phyloP scores from a whole-genome alignment of 2,888 invertebrate genomes.

The Empis stercorea region DNA sequence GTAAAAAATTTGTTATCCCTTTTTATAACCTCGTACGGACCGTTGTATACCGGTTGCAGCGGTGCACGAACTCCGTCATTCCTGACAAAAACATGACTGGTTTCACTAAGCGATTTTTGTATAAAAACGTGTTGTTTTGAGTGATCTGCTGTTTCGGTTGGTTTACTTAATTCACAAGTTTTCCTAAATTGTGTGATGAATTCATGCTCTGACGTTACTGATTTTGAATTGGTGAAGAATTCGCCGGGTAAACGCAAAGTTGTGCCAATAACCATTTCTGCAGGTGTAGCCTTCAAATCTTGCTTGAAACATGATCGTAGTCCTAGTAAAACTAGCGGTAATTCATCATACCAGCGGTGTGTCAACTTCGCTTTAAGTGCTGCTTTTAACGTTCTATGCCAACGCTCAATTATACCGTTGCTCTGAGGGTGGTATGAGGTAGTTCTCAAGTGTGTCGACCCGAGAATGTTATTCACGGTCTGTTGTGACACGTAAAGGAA shows the following conservation, averaged over 20 bases:
- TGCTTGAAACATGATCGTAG: slow-evolving; percentile 19
- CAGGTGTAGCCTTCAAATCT: slow-evolving; percentile 18
- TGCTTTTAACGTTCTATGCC: slow-evolving; percentile 29
- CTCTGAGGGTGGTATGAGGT: slow-evolving; percentile 27
- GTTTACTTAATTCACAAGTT: background rate
- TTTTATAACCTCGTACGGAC: background rate
- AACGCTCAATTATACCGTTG: slow-evolving; percentile 30
- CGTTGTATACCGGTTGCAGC: background rate
- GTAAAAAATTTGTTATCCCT: background rate
- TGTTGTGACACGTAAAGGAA: slow-evolving; percentile 24
- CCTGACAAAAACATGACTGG: background rate
- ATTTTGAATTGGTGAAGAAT: slow-evolving; percentile 1
- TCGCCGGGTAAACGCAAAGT: slow-evolving; percentile 17
- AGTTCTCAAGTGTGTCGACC: slow-evolving; percentile 16
- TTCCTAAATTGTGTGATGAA: background rate
- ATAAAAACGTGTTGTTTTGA: background rate
- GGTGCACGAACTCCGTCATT: background rate
- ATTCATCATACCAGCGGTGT: slow-evolving; percentile 17
- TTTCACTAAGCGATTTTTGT: background rate
- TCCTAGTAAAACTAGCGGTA: slow-evolving; percentile 25
- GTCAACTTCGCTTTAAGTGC: slow-evolving; percentile 19
- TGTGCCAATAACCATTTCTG: slow-evolving; percentile 22
- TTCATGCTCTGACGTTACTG: background rate
- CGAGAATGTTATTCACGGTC: slow-evolving; percentile 28
- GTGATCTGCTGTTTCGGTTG: background rate